A percentile compares a stretch with the other conserved stretches of the same genome.
phyloP scores from a whole-genome alignment of 2,113 vertebrate genomes.

The Phainopepla nitens region DNA sequence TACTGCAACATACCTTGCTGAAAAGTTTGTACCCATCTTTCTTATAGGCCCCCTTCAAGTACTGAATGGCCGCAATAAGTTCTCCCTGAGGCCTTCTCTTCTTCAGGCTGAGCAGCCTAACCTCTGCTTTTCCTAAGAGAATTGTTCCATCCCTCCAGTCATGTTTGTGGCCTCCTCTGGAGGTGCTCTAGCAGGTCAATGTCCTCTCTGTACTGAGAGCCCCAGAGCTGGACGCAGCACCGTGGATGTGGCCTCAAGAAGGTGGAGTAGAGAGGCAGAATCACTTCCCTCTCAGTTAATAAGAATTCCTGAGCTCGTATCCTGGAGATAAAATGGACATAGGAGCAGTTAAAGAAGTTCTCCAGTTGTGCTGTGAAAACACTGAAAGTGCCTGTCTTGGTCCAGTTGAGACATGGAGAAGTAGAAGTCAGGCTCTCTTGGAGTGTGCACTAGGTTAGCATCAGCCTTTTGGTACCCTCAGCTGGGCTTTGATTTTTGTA shows the following conservation, averaged over 20 bases:
- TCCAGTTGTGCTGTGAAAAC: background rate
- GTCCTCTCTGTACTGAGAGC: background rate
- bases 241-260: background rate
- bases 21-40: background rate
- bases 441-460: background rate
- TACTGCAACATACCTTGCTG: background rate
- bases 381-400: background rate
- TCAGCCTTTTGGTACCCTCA: background rate
- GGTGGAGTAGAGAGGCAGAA: background rate
- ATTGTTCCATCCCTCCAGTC: background rate
- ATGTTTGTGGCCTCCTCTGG: background rate
- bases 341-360: background rate
- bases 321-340: background rate
- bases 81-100: background rate
- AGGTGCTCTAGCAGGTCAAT: background rate
- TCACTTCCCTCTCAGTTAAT: background rate
- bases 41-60: background rate
- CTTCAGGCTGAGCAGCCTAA: background rate
- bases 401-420: accelerated
- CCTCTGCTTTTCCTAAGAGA: background rate
- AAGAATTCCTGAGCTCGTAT: background rate
- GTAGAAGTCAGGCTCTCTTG: background rate
- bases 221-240: background rate
- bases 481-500: background rate
- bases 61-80: background rate